Evolutionary conservation across 2,888 invertebrate species (phyloP).

Genomic region (Pyrrhia umbra): DNA sequence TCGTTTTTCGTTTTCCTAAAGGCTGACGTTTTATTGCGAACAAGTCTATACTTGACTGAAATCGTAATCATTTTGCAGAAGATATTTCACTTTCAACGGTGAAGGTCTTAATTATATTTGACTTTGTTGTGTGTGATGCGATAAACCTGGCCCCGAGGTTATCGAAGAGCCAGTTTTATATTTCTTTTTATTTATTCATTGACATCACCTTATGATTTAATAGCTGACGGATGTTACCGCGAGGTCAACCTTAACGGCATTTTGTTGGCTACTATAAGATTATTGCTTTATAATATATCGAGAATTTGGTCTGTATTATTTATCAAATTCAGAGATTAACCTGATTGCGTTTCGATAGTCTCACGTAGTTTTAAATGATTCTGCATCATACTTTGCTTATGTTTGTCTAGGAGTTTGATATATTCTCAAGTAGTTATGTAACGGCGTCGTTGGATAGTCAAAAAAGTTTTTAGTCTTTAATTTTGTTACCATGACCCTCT

Average conservation of each 20-base stretch:
- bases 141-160: slow-evolving; percentile 40
- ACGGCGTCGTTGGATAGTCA: too few relatives aligned
- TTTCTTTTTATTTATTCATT: slow-evolving; percentile 34
- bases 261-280: slow-evolving; percentile 14
- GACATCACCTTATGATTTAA: slow-evolving; percentile 53
- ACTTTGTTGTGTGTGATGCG: slow-evolving; percentile 21
- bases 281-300: slow-evolving; percentile 24
- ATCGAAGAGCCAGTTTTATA: slow-evolving; percentile 33
- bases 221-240: slow-evolving; percentile 20
- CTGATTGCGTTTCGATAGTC: not conserved
- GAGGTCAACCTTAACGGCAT: slow-evolving; percentile 40
- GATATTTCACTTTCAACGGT: slow-evolving; percentile 3
- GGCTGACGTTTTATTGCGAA: slow-evolving; percentile 1
- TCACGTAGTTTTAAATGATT: not conserved
- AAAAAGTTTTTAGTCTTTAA: too few relatives aligned
- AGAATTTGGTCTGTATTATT: too few relatives aligned
- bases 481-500: too few relatives aligned
- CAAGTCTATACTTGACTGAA: slow-evolving; percentile 2
- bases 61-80: not conserved
- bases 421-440: too few relatives aligned
- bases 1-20: not conserved
- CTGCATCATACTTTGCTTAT: too few relatives aligned
- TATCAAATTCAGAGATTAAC: too few relatives aligned
- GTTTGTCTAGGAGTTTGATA: too few relatives aligned
- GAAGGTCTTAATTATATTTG: slow-evolving; percentile 31